phyloP scores from a whole-genome alignment of 2,113 vertebrate genomes.

The Percina caprodes region DNA sequence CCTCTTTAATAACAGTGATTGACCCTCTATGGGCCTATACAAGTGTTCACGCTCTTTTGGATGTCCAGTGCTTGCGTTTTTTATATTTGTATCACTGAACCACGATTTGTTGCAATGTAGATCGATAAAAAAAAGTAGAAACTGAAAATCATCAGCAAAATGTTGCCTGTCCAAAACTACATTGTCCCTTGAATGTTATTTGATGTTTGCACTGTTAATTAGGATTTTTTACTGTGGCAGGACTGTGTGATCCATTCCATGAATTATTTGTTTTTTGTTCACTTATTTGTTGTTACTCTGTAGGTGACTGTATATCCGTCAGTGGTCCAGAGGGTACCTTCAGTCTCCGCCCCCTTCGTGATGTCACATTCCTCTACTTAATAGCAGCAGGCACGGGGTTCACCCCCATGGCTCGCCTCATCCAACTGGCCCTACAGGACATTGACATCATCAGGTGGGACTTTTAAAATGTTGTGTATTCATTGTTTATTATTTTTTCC shows the following conservation, averaged over 20 bases:
- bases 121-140: neutral
- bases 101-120: no score
- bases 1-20: no score
- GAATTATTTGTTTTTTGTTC: neutral
- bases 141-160: neutral
- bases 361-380: constrained; percentile 89
- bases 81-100: neutral
- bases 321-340: constrained; percentile 92
- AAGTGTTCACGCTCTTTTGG: neutral
- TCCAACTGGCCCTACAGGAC: constrained; percentile 83
- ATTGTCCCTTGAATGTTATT: no score
- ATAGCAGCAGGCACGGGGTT: constrained; percentile 96
- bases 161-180: no score
- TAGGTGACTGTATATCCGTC: constrained; percentile 88
- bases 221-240: neutral
- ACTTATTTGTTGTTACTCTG: constrained; percentile 1
- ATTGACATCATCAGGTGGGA: constrained; percentile 83
- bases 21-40: no score
- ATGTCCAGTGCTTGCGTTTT: neutral
- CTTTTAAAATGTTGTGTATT: no score
- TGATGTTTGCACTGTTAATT: no score
- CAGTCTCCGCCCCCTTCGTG: constrained; percentile 81
- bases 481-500: no score
- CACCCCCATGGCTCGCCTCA: constrained; percentile 94
- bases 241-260: neutral